Conservation (phyloP, 2,888 invertebrate species). For the Chloroclystis v-ata region DNA sequence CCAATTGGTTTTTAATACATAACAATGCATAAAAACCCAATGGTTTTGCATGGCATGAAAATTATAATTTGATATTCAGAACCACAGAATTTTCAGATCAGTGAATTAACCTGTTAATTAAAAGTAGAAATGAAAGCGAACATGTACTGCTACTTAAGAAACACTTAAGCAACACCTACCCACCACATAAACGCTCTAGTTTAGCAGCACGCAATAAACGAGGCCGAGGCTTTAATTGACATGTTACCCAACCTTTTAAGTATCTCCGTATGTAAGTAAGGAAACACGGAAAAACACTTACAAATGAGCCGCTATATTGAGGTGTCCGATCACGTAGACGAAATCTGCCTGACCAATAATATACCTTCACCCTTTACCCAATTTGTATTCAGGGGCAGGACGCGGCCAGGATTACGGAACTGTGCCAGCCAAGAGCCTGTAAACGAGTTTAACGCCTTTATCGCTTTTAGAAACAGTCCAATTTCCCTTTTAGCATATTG, state of each 20-base stretch:
- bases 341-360: constrained; percentile 67
- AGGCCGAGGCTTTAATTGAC: constrained; percentile 39
- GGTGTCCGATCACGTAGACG: constrained; percentile 52
- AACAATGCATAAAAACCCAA: too few species aligned
- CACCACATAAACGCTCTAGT: constrained; percentile 24
- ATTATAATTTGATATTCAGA: too few species aligned
- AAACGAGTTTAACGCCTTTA: constrained; percentile 55
- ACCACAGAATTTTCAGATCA: too few species aligned
- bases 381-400: constrained; percentile 54
- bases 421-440: constrained; percentile 50
- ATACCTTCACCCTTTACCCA: constrained; percentile 57
- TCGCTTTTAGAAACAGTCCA: constrained; percentile 40
- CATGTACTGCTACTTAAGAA: constrained; percentile 18
- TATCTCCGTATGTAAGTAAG: constrained; percentile 33
- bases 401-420: constrained; percentile 54
- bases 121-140: constrained; percentile 3
- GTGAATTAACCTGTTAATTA: constrained; percentile 1
- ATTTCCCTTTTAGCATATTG: constrained; percentile 32
- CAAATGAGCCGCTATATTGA: constrained; percentile 45
- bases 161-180: constrained; percentile 18
- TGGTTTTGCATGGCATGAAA: too few species aligned
- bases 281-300: constrained; percentile 54
- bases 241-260: constrained; percentile 39
- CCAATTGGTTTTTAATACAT: too few species aligned
- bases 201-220: constrained; percentile 31